Evolutionary conservation across 1,140 invertebrate genomes (phyloP).

Genomic region (Dreissena rostriformis): DNA sequence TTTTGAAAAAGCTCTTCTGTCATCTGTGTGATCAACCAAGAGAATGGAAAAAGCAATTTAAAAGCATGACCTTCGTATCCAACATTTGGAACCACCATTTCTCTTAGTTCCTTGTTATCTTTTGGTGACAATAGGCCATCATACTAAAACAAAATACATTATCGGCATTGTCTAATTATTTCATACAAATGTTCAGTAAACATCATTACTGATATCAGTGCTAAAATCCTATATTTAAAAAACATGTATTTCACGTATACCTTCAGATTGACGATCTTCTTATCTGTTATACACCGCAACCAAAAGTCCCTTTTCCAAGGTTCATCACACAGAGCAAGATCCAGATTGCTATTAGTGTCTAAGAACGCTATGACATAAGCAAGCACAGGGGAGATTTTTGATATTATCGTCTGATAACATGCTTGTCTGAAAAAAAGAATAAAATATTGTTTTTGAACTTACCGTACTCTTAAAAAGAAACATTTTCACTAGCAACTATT

Average conservation of each 20-base stretch:
- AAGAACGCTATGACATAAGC: conserved; percentile 36
- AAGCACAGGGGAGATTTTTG: conserved; percentile 30
- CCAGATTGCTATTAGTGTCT: conserved; percentile 39
- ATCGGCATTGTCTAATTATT: no score
- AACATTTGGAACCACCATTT: conserved; percentile 20
- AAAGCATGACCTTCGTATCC: conserved; percentile 41
- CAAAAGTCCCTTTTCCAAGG: no score
- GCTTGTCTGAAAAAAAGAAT: conserved; percentile 30
- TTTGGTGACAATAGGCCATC: conserved; percentile 14
- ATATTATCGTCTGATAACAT: conserved; percentile 17
- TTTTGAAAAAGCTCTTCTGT: neutral
- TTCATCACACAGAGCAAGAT: neutral
- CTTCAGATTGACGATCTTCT: no score
- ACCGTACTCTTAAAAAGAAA: no score
- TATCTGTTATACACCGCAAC: no score
- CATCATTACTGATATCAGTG: no score
- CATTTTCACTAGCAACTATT: no score
- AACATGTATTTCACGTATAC: no score
- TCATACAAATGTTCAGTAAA: no score
- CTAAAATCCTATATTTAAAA: no score
- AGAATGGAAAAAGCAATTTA: conserved; percentile 27
- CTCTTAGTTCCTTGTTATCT: conserved; percentile 13
- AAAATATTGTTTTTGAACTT: no score
- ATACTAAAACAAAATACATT: neutral
- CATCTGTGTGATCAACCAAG: conserved; percentile 11